Percentiles rank a stretch among this genome's conserved stretches.
phyloP scores from a whole-genome alignment of 2,888 invertebrate species.

The Ophioninae sp. region DNA sequence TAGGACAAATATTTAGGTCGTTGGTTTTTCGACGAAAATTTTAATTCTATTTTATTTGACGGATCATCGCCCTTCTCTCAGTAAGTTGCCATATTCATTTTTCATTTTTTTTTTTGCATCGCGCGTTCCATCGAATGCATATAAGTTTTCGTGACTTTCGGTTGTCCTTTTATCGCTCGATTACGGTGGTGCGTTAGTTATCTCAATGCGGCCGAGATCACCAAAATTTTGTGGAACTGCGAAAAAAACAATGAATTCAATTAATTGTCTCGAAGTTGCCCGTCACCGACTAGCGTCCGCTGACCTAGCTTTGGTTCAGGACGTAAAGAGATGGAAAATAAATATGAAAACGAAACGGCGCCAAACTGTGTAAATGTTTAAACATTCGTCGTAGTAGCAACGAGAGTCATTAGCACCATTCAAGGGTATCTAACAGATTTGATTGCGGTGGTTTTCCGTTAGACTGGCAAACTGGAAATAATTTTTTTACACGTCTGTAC shows the following conservation, averaged over 20 bases:
- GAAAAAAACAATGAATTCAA: conserved; percentile 10
- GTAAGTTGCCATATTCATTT: no score
- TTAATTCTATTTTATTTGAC: no score
- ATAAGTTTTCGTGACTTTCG: no score
- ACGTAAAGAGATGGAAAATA: conserved; percentile 15
- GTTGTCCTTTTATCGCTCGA: not conserved
- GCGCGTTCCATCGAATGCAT: no score
- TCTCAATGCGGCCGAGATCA: conserved; percentile 13
- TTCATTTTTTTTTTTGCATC: no score
- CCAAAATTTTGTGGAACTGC: conserved; percentile 21
- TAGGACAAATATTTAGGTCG: no score
- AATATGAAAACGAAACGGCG: conserved; percentile 31
- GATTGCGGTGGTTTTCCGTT: not conserved
- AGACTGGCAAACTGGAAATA: not conserved
- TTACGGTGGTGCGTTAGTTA: conserved; percentile 19
- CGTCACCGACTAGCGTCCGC: conserved; percentile 36
- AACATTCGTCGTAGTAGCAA: conserved; percentile 63
- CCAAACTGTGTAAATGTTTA: conserved; percentile 63
- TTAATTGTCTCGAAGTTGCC: conserved; percentile 35
- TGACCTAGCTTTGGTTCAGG: conserved; percentile 38
- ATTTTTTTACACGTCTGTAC: not conserved
- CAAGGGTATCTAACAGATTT: conserved; percentile 32
- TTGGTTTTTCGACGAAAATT: no score
- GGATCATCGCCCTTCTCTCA: no score
- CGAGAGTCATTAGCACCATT: conserved; percentile 63